Percentiles rank a stretch among this genome's conserved stretches.
Evolutionary conservation across 2,797 vertebrate species (phyloP).

Genomic region (Thripadectes ignobilis): DNA sequence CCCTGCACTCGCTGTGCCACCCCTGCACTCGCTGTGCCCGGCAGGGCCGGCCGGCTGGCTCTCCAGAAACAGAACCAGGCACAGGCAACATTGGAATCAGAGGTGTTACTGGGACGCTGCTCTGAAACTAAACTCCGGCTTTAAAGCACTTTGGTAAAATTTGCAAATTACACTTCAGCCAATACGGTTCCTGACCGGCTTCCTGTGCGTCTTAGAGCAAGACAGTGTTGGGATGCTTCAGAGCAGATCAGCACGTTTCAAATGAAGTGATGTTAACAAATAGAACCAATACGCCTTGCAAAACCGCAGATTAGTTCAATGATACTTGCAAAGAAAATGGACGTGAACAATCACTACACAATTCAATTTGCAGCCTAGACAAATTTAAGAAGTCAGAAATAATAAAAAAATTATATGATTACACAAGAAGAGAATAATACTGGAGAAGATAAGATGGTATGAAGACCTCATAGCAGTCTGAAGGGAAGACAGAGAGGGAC

Average conservation of each 20-base stretch:
- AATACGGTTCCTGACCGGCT: not conserved
- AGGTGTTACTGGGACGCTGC: not conserved
- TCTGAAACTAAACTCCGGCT: not conserved
- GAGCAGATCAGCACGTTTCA: not conserved
- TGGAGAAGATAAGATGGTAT: not conserved
- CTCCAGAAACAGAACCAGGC: accelerated
- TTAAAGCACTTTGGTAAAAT: not conserved
- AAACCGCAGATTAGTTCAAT: not conserved
- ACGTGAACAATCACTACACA: not conserved
- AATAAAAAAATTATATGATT: not conserved
- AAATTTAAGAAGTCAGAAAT: not conserved
- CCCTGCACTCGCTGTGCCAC: too few species aligned
- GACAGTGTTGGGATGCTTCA: not conserved
- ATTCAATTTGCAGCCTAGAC: not conserved
- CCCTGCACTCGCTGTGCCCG: too few species aligned
- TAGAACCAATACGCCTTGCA: not conserved
- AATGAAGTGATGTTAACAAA: not conserved
- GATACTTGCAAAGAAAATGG: not conserved
- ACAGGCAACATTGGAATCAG: accelerated
- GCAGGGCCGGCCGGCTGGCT: accelerated
- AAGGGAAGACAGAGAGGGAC: not conserved
- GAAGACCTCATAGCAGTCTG: not conserved
- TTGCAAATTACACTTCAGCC: not conserved
- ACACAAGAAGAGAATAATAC: not conserved
- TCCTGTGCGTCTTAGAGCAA: not conserved